Evolutionary conservation across 1,140 invertebrate genomes (phyloP).

Genomic region (Microplitis demolitor): DNA sequence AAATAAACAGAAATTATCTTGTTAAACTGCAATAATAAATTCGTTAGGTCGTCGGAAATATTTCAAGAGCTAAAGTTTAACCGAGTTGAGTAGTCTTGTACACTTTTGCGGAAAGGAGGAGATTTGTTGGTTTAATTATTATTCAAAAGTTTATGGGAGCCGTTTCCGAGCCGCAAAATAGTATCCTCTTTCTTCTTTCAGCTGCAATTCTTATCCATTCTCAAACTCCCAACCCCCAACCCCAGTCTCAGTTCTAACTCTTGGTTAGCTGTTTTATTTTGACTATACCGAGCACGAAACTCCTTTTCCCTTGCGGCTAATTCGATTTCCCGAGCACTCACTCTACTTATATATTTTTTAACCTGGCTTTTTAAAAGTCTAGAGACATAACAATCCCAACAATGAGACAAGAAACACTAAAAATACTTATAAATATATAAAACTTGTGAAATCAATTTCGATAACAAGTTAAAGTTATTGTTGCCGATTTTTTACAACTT

Average conservation of each 20-base stretch:
- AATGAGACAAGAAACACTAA: too few relatives aligned
- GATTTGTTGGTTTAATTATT: conserved; percentile 15
- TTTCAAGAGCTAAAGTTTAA: background rate
- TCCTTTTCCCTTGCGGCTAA: background rate
- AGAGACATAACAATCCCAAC: too few relatives aligned
- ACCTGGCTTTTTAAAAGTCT: too few relatives aligned
- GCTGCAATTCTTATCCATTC: background rate
- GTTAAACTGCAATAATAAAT: background rate
- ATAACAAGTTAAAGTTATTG: too few relatives aligned
- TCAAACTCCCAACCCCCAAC: background rate
- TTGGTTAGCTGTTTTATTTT: too few relatives aligned
- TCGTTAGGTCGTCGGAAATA: background rate
- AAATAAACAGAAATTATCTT: too few relatives aligned
- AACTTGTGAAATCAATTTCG: too few relatives aligned
- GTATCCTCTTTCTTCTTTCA: background rate
- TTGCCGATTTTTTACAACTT: too few relatives aligned
- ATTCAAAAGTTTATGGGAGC: background rate
- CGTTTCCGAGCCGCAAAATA: background rate
- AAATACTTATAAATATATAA: too few relatives aligned
- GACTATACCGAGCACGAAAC: background rate
- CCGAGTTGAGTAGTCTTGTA: background rate
- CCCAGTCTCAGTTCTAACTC: too few relatives aligned
- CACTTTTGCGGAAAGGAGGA: background rate
- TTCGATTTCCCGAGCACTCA: background rate
- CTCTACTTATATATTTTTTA: too few relatives aligned